These are phyloP conservation scores for Rhynchomys soricoides DNA, from an alignment of 2,113 vertebrate species.

Conservation along the genomic window DNA sequence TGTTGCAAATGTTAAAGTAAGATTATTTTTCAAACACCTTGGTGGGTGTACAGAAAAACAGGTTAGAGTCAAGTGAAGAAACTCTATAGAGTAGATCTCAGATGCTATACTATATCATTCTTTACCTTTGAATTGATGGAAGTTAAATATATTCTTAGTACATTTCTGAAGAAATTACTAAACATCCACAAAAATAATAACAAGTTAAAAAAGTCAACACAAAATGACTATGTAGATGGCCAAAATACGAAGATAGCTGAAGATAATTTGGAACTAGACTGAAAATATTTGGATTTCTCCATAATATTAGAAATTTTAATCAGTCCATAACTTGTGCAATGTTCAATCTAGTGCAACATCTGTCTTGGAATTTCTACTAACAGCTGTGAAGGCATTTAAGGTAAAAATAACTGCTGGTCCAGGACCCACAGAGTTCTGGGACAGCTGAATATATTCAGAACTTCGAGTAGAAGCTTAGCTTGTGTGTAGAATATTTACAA, in stretches of 20 bases:
- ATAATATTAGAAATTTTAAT: not conserved
- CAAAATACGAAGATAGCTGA: not conserved
- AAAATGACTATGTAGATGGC: not conserved
- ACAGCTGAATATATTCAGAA: not conserved
- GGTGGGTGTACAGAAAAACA: not conserved
- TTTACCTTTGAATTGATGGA: not conserved
- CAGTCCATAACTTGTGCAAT: not conserved
- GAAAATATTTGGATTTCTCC: not conserved
- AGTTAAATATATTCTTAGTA: not conserved
- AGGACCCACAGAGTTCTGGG: not conserved
- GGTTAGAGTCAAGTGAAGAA: not conserved
- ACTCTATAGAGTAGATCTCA: not conserved
- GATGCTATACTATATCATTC: not conserved
- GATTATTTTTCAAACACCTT: not conserved
- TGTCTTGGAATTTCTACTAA: not conserved
- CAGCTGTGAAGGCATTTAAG: not conserved
- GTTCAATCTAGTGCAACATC: not conserved
- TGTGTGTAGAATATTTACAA: not conserved
- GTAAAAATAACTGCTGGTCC: not conserved
- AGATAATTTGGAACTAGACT: not conserved
- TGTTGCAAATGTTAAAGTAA: not conserved
- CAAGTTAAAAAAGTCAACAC: not conserved
- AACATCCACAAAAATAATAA: not conserved
- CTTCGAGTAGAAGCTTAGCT: not conserved
- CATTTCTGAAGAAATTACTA: not conserved